A percentile compares a stretch with the other conserved stretches of the same genome.
Evolutionary conservation across 2,113 vertebrate genomes (phyloP).

Genomic region (Anoplopoma fimbria): DNA sequence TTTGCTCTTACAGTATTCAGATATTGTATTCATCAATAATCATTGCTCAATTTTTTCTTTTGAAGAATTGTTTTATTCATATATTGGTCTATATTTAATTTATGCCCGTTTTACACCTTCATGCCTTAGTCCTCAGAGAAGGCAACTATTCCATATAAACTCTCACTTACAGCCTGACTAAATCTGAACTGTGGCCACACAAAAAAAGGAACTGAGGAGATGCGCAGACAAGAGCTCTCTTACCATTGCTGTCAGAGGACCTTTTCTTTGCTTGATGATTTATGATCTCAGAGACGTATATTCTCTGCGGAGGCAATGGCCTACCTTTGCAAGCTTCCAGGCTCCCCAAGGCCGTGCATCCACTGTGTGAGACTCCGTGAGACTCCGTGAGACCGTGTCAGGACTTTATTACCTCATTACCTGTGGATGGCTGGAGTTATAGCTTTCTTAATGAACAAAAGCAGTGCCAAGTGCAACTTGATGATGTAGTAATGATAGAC

Average conservation of each 20-base stretch:
- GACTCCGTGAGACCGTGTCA: constrained; percentile 3
- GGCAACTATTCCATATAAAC: neutral
- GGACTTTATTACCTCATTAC: neutral
- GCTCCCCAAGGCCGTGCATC: constrained; percentile 12
- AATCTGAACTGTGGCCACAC: neutral
- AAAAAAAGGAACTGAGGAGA: neutral
- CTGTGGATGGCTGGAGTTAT: neutral
- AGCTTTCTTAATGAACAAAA: constrained; percentile 1
- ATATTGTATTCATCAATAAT: neutral
- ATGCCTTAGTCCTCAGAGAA: neutral
- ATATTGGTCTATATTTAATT: neutral
- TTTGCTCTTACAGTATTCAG: neutral
- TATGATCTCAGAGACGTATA: constrained; percentile 55
- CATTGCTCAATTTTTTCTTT: neutral
- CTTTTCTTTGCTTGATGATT: constrained; percentile 44
- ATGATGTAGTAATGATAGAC: neutral
- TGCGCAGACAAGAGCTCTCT: neutral
- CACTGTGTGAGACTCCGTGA: constrained; percentile 23
- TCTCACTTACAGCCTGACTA: neutral
- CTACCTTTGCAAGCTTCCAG: constrained; percentile 40
- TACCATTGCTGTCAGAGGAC: constrained; percentile 16
- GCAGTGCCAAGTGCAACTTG: neutral
- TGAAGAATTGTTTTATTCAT: neutral
- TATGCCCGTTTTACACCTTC: neutral
- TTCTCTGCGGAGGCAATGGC: constrained; percentile 39